These are phyloP conservation scores for Balanococcus diminutus DNA, from an alignment of 2,888 invertebrate species.

Conservation along the genomic window DNA sequence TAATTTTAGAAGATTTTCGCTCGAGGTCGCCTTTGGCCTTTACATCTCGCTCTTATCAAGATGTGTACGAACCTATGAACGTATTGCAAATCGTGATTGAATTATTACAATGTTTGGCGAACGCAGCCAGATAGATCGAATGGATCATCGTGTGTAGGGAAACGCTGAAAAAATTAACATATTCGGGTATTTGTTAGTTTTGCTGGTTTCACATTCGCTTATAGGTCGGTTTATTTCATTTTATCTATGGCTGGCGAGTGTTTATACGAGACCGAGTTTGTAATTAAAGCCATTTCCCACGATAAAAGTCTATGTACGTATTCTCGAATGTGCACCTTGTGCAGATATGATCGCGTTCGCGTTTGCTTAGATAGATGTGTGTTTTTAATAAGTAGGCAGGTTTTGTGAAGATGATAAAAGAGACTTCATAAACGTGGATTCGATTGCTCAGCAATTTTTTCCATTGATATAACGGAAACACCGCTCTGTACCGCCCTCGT, in stretches of 20 bases:
- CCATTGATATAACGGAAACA: conserved; percentile 4
- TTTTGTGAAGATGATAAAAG: neutral
- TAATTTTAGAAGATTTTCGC: conserved; percentile 3
- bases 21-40: conserved; percentile 13
- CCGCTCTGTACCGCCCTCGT: neutral
- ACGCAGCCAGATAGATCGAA: neutral
- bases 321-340: neutral
- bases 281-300: neutral
- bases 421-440: neutral
- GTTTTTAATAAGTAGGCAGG: neutral
- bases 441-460: conserved; percentile 21
- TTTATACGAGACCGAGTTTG: neutral
- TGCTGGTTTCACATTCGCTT: neutral
- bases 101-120: conserved; percentile 27
- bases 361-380: neutral
- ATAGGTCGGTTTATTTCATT: neutral
- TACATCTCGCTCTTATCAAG: conserved; percentile 15
- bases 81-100: conserved; percentile 35
- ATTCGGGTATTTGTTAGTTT: conserved; percentile 10
- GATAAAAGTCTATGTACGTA: neutral
- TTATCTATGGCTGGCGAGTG: no score
- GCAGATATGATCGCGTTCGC: neutral
- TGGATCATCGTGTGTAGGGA: neutral
- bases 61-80: neutral
- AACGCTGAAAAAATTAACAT: conserved; percentile 22